A percentile compares a stretch with the other conserved stretches of the same genome.
Evolutionary conservation across 2,888 invertebrate genomes (phyloP).

Genomic region (Arge pagana): DNA sequence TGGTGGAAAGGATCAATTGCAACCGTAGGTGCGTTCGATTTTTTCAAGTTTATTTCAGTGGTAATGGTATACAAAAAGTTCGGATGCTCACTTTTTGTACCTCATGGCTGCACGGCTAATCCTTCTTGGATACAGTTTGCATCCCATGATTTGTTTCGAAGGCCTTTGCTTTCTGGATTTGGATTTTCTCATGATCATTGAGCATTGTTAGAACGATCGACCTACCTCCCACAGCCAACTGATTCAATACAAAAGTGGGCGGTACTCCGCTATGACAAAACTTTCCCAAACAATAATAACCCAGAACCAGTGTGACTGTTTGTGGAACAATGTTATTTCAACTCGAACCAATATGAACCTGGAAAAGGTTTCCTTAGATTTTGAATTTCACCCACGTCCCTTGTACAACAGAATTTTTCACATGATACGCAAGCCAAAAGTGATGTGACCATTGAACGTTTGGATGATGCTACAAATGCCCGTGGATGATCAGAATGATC

Average conservation of each 20-base stretch:
- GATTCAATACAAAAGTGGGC: constrained; percentile 37
- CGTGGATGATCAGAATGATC: constrained; percentile 20
- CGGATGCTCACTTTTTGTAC: constrained; percentile 34
- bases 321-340: too few species aligned
- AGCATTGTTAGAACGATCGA: too few species aligned
- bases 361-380: constrained; percentile 24
- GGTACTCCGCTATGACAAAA: constrained; percentile 33
- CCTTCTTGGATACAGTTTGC: constrained; percentile 43
- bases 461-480: constrained; percentile 28
- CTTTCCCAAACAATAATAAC: too few species aligned
- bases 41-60: constrained; percentile 45
- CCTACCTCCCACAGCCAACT: too few species aligned
- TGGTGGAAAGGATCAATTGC: constrained; percentile 40
- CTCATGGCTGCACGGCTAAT: constrained; percentile 34
- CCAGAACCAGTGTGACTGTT: too few species aligned
- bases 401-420: constrained; percentile 30
- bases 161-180: constrained; percentile 44
- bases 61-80: constrained; percentile 47
- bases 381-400: constrained; percentile 22
- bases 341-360: constrained; percentile 20
- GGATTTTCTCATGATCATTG: constrained; percentile 31
- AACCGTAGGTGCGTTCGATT: constrained; percentile 39
- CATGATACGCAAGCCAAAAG: constrained; percentile 29
- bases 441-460: constrained; percentile 28
- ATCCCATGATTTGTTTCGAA: constrained; percentile 43